Evolutionary conservation across 2,797 vertebrate genomes (phyloP), one percentile per base, ranked within the genome.

Genomic region (Rhabdophis nuchalis): DNA sequence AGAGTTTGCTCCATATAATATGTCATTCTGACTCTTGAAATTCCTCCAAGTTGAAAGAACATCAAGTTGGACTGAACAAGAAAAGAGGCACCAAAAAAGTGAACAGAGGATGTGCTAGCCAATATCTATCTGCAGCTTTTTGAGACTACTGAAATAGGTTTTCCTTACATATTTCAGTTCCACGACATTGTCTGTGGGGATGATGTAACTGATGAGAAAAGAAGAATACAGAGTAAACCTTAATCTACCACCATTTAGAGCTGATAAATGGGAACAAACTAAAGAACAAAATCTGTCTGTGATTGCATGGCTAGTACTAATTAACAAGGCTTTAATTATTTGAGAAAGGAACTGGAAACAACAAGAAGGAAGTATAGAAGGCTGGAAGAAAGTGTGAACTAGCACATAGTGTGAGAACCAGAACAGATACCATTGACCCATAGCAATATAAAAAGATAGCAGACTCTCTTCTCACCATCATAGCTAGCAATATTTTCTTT

Each of bases 111-210:
- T 46, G 10, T 87, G 29, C 52, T 89, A 23, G 61, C 50, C 32
- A 68, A 53, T 23, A 53, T 12, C 18, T 53, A 4, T 25, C 29
- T 1, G 23, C 27, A 32, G 93, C 54, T 36, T 60, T 91, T 92
- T 56, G 77, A 89, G 53, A 53, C 27, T 89, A 32, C 0, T 2
- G 4, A 23, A 29, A 87, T 7, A 87, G 29, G 29, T 0, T 0
- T 27, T 50, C 85, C 58, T 87, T 92, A 86, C 54, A 72, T 54
- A 92, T 93, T 25, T 68, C 93, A n/a, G 11, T 29, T 86, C 4
- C 1, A 3, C 77, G 86, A 36, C 52, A 94, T 82, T 52, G 93
- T 93, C 68, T 64, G 11, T 94, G 85, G 41, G 7, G 3, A 68
- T 64, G 23, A 53, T 64, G 23, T 32, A 23, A 29, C 72, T 25